Base-by-base conservation (phyloP, 2,888 invertebrate genomes). In the Drosophila paramelanica region DNA sequence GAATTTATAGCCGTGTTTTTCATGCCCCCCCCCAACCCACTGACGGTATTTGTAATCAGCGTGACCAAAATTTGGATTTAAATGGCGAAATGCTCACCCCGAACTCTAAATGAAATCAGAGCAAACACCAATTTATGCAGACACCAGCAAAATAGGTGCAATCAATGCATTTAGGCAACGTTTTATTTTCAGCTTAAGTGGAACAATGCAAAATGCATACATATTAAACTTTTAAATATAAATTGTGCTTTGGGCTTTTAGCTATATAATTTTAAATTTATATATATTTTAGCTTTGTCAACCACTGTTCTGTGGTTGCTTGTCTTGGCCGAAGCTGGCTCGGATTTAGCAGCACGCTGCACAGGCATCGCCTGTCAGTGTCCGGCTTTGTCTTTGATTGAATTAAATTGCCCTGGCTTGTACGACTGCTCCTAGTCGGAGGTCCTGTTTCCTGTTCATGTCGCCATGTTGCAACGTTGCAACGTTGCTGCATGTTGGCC, bases 321-420 rank as follows among this genome's bases (percentile, higher is more conserved):
- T 31, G 13, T 43, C 73, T 42, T 55, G 67, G 45, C 56, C 73
- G 49, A 56, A 77, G 62, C 31, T 67, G 43, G 45, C 42, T 46
- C 41, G 49, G 46, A 45, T 58, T 76, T 57, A 45, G 76, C 51
- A 52, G 60, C 49, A 55, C 38, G 55, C 61, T 36, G 36, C 61
- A 17, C 61, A 46, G 56, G 55, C 71, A 61, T 62, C 41, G 67
- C 55, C 55, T 77, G 81, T 87, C 72, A 75, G 53, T 75, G 79
- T 66, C 58, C 56, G 70, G 82, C 77, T 77, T 77, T 77, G 88
- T 75, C 88, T 88, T 77, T 88, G 86, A 88, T 88, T 83, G 79
- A 83, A 83, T 88, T 85, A 83, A 88, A 88, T 79, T 82, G 77
- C 67, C 51, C 65, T 73, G 77, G 49, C 64, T 67, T 77, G 78